Conservation (phyloP, 2,113 vertebrate genomes). For the Mandrillus leucophaeus region DNA sequence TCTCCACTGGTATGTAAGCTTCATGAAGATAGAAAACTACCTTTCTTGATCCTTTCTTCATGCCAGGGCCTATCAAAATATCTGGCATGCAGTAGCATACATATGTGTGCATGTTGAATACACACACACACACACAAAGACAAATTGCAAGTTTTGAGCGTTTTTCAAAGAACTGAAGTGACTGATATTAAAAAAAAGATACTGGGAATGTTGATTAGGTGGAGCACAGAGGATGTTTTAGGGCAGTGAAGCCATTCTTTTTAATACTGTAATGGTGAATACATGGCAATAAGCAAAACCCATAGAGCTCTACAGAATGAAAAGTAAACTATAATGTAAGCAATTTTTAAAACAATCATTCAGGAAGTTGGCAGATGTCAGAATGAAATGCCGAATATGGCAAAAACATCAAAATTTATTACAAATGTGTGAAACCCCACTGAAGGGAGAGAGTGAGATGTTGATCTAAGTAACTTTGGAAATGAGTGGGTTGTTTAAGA, state of each 20-base stretch:
- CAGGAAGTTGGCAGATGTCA: background rate
- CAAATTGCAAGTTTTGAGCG: background rate
- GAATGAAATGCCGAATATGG: background rate
- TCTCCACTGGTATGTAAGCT: background rate
- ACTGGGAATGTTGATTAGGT: background rate
- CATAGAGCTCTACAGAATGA: background rate
- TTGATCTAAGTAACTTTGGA: background rate
- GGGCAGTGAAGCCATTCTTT: background rate
- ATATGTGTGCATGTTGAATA: background rate
- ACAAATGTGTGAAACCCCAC: background rate
- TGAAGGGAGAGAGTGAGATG: background rate
- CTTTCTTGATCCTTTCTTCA: background rate
- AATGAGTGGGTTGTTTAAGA: background rate
- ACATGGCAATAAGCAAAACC: background rate
- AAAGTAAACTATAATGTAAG: background rate
- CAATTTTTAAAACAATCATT: background rate
- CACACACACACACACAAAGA: background rate
- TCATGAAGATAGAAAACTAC: background rate
- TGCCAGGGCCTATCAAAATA: background rate
- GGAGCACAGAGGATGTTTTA: background rate
- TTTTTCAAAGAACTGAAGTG: background rate
- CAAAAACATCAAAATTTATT: background rate
- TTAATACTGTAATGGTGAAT: background rate
- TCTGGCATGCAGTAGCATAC: background rate
- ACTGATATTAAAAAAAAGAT: background rate